These are phyloP conservation scores for Phocoena phocoena DNA, from an alignment of 2,113 vertebrate genomes.

Conservation along the genomic window DNA sequence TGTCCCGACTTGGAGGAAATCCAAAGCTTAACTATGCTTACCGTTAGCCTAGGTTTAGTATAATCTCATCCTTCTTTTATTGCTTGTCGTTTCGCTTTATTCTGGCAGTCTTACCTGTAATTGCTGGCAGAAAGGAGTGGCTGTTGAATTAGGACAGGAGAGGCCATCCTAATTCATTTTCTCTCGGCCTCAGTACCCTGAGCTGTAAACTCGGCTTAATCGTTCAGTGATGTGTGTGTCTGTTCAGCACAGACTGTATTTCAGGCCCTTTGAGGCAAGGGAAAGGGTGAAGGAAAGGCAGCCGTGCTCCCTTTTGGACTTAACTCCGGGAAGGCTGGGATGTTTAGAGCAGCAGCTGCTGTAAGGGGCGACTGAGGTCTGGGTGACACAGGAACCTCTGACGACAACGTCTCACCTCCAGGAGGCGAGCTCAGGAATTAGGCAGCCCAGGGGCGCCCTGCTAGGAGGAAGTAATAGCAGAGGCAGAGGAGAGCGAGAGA, in stretches of 20 bases:
- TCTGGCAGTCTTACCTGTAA: background rate
- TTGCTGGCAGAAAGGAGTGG: background rate
- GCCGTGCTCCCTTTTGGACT: background rate
- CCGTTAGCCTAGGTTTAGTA: background rate
- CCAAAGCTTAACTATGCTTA: background rate
- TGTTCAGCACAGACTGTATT: background rate
- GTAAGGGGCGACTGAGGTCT: background rate
- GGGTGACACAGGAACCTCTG: background rate
- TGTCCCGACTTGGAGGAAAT: background rate
- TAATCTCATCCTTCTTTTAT: background rate
- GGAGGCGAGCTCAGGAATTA: background rate
- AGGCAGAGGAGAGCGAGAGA: background rate
- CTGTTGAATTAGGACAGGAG: background rate
- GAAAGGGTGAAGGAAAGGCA: background rate
- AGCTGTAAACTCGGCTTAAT: background rate
- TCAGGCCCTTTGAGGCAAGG: background rate
- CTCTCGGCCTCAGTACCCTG: background rate
- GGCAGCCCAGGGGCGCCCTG: background rate
- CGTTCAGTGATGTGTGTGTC: background rate
- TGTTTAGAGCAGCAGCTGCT: background rate
- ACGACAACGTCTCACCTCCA: background rate
- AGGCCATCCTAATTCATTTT: background rate
- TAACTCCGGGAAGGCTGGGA: too few relatives aligned
- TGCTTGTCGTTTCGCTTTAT: background rate
- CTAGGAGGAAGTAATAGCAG: background rate